A percentile compares a stretch with the other conserved stretches of the same genome.
phyloP scores from a whole-genome alignment of 2,888 invertebrate genomes.

The Homarus gammarus region DNA sequence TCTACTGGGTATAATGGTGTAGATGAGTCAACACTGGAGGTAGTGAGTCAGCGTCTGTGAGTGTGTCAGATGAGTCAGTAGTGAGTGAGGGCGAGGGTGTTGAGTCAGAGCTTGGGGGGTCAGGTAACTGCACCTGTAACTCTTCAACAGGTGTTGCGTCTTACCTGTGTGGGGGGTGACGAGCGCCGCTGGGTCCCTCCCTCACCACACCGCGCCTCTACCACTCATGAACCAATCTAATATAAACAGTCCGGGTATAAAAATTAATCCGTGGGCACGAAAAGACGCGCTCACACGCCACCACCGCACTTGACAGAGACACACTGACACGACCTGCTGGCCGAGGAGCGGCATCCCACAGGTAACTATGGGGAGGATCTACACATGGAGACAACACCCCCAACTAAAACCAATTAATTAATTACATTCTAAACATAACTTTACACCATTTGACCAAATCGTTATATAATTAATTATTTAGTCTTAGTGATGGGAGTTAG shows the following conservation, averaged over 20 bases:
- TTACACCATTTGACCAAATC: neutral
- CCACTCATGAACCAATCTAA: conserved; percentile 33
- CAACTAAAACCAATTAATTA: neutral
- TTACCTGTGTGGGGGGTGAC: conserved; percentile 49
- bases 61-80: conserved; percentile 5
- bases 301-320: conserved; percentile 25
- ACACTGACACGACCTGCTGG: conserved; percentile 27
- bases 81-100: neutral
- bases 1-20: neutral
- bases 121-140: conserved; percentile 14
- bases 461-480: neutral
- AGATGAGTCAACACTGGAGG: neutral
- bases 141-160: neutral
- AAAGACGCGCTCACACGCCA: conserved; percentile 27
- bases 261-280: conserved; percentile 33
- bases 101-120: conserved; percentile 7
- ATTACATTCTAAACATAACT: neutral
- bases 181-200: conserved; percentile 43
- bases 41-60: neutral
- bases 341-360: conserved; percentile 36
- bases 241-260: conserved; percentile 11
- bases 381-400: neutral
- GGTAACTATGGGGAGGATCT: neutral
- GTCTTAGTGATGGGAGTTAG: neutral
- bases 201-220: conserved; percentile 45